A percentile compares a stretch with the other conserved stretches of the same genome.
Conservation (phyloP, 1,140 invertebrate genomes). For the Akabosia matsudoensis region DNA sequence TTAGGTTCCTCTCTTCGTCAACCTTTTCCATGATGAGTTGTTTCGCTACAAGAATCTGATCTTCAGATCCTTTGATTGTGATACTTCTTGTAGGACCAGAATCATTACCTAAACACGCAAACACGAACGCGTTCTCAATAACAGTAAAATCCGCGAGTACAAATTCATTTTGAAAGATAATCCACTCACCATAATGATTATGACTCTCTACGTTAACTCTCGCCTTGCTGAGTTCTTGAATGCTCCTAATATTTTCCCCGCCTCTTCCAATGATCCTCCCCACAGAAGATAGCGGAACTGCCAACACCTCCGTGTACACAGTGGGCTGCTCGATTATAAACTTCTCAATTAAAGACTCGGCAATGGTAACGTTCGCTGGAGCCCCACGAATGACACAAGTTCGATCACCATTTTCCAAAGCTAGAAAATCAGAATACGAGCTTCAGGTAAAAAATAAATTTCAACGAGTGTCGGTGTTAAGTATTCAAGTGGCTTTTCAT, state of each 20-base stretch:
- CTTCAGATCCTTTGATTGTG: conserved; percentile 36
- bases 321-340: conserved; percentile 37
- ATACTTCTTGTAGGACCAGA: neutral
- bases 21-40: conserved; percentile 34
- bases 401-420: conserved; percentile 38
- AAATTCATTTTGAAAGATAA: neutral
- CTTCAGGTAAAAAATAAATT: neutral
- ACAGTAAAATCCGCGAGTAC: no score
- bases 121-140: no score
- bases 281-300: conserved; percentile 29
- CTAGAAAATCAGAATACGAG: conserved; percentile 24
- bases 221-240: conserved; percentile 40
- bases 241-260: conserved; percentile 39
- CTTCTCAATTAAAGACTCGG: conserved; percentile 35
- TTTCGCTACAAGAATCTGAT: conserved; percentile 38
- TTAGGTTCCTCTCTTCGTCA: conserved; percentile 36
- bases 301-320: conserved; percentile 1
- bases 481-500: neutral
- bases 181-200: conserved; percentile 9
- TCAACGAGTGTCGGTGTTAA: neutral
- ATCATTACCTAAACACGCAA: neutral
- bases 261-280: conserved; percentile 43
- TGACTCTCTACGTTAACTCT: conserved; percentile 9
- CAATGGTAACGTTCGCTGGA: conserved; percentile 31
- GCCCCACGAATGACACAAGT: conserved; percentile 33